Percentiles rank a stretch among this genome's conserved stretches.
Evolutionary conservation across 1,140 invertebrate species (phyloP).

Genomic region (Drosophila santomea): DNA sequence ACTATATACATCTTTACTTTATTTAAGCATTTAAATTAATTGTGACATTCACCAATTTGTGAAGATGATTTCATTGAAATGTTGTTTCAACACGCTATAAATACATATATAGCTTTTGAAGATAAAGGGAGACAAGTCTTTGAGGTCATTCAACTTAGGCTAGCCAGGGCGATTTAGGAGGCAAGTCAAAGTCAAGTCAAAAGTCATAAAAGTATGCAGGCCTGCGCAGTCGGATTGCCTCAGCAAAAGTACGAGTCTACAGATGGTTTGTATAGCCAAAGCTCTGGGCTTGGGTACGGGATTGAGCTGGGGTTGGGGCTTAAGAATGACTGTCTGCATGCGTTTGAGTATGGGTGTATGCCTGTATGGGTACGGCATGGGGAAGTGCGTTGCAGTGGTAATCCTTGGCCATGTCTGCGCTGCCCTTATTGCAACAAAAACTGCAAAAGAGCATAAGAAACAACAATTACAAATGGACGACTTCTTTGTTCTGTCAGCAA

Average conservation of each 20-base stretch:
- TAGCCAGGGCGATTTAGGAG: conserved; percentile 44
- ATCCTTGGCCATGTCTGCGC: conserved; percentile 60
- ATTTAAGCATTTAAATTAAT: not conserved
- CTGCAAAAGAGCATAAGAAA: conserved; percentile 55
- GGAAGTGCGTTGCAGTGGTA: conserved; percentile 60
- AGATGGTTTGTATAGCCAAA: conserved; percentile 39
- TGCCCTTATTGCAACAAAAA: conserved; percentile 64
- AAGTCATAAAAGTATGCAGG: conserved; percentile 81
- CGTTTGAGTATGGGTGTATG: conserved; percentile 9
- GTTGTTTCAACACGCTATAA: not conserved
- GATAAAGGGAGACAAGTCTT: conserved; percentile 33
- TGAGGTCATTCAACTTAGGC: conserved; percentile 64
- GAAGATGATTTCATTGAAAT: no score
- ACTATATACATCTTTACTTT: no score
- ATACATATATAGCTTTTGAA: not conserved
- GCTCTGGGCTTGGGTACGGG: conserved; percentile 15
- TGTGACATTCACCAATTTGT: no score
- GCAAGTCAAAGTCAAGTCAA: conserved; percentile 73
- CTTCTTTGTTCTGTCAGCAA: conserved; percentile 83
- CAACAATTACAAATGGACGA: conserved; percentile 84
- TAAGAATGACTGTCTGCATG: conserved; percentile 4
- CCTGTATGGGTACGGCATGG: conserved; percentile 12
- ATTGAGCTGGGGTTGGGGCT: conserved; percentile 18
- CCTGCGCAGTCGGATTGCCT: conserved; percentile 42
- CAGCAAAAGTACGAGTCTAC: conserved; percentile 56